phyloP scores from a whole-genome alignment of 1,140 invertebrate species.

The Physella acuta region DNA sequence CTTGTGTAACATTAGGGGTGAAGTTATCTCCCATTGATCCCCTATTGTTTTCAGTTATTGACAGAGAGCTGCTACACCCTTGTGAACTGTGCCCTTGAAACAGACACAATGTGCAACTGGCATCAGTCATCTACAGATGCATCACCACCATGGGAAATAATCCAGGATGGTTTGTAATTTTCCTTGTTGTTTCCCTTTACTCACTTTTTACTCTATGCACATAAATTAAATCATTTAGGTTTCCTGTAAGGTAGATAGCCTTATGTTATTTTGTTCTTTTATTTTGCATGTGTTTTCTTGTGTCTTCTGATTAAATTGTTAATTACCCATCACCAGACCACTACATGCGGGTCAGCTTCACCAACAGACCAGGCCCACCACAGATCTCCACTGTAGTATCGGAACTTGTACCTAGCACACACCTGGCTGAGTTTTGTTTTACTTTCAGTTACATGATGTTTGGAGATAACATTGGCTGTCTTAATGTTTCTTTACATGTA shows the following conservation, averaged over 20 bases:
- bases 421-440: constrained; percentile 36
- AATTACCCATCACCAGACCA: not conserved
- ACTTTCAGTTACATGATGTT: constrained; percentile 78
- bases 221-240: not conserved
- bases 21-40: constrained; percentile 34
- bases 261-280: not conserved
- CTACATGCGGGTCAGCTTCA: constrained; percentile 6
- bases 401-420: constrained; percentile 30
- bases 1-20: no score
- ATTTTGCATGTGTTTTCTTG: not conserved
- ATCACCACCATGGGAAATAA: constrained; percentile 46
- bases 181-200: constrained; percentile 34
- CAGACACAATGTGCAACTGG: constrained; percentile 49
- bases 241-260: not conserved
- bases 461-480: constrained; percentile 59
- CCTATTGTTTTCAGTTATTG: constrained; percentile 36
- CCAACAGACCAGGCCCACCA: not conserved
- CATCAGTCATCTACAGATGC: constrained; percentile 33
- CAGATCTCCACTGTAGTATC: not conserved
- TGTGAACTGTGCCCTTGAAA: constrained; percentile 54
- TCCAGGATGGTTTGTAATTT: constrained; percentile 48
- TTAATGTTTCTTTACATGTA: constrained; percentile 37
- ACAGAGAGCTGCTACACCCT: constrained; percentile 31
- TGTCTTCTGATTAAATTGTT: not conserved
- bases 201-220: constrained; percentile 36